phyloP scores from a whole-genome alignment of 2,888 invertebrate species.

The Hyalella azteca region DNA sequence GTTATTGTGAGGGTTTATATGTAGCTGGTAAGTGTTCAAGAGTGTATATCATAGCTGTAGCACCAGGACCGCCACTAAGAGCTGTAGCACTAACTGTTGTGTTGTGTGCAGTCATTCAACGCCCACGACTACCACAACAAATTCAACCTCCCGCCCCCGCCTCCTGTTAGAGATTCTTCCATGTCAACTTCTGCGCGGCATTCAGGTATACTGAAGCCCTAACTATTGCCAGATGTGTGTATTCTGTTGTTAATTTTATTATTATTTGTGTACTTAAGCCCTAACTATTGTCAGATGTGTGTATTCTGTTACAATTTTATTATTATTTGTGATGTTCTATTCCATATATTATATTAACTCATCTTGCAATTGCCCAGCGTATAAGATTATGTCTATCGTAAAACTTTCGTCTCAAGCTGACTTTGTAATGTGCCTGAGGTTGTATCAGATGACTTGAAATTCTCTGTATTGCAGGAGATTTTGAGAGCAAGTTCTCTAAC shows the following conservation, averaged over 20 bases:
- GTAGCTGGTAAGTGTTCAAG: too few relatives aligned
- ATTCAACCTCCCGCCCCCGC: not conserved
- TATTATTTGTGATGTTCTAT: not conserved
- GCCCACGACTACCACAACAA: too few relatives aligned
- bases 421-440: too few relatives aligned
- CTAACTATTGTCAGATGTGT: not conserved
- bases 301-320: not conserved
- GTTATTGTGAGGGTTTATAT: too few relatives aligned
- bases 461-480: constrained; percentile 65
- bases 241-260: not conserved
- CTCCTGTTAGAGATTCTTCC: not conserved
- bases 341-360: too few relatives aligned
- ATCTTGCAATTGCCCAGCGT: not conserved
- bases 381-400: not conserved
- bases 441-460: too few relatives aligned
- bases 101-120: too few relatives aligned
- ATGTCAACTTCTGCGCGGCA: not conserved
- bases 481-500: constrained; percentile 73
- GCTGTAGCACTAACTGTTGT: too few relatives aligned
- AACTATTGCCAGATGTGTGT: not conserved
- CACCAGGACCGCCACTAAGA: too few relatives aligned
- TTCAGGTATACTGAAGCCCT: not conserved
- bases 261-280: not conserved
- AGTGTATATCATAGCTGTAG: too few relatives aligned
- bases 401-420: too few relatives aligned